phyloP scores from a whole-genome alignment of 2,888 invertebrate genomes.

The Chironomus tentans region DNA sequence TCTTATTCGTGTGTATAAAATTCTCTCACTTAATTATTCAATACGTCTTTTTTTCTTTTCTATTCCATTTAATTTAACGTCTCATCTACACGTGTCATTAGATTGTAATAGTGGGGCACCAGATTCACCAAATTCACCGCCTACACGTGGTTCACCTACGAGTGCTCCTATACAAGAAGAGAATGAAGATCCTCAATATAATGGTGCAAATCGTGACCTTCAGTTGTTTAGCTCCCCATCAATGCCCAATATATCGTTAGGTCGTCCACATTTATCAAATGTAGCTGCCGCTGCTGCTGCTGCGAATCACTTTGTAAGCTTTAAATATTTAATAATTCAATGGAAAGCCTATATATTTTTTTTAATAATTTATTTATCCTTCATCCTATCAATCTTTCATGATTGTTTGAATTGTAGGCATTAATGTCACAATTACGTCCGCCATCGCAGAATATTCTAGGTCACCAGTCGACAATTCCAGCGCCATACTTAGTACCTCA shows the following conservation, averaged over 20 bases:
- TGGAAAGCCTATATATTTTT: no score
- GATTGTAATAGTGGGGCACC: conserved; percentile 53
- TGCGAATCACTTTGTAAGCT: conserved; percentile 28
- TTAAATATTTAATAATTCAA: background rate
- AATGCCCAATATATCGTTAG: conserved; percentile 93
- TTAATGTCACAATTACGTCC: conserved; percentile 23
- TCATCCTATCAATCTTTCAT: no score
- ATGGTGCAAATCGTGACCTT: conserved; percentile 56
- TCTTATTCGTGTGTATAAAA: no score
- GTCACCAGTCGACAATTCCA: conserved; percentile 29
- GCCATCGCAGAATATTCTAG: conserved; percentile 29
- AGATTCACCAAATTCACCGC: conserved; percentile 69
- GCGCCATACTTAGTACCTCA: conserved; percentile 29
- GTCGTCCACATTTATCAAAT: conserved; percentile 59
- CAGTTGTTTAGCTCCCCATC: conserved; percentile 89
- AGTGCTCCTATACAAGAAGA: conserved; percentile 73
- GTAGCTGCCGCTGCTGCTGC: conserved; percentile 34
- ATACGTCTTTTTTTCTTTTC: background rate
- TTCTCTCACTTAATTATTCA: background rate
- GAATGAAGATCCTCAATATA: conserved; percentile 59
- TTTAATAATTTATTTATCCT: no score
- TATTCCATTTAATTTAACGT: background rate
- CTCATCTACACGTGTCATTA: conserved; percentile 31
- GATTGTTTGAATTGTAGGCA: background rate
- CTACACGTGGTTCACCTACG: conserved; percentile 55